A percentile compares a stretch with the other conserved stretches of the same genome.
These are phyloP conservation scores for Triplophysa rosa DNA, from an alignment of 2,113 vertebrate species.

Conservation along the genomic window DNA sequence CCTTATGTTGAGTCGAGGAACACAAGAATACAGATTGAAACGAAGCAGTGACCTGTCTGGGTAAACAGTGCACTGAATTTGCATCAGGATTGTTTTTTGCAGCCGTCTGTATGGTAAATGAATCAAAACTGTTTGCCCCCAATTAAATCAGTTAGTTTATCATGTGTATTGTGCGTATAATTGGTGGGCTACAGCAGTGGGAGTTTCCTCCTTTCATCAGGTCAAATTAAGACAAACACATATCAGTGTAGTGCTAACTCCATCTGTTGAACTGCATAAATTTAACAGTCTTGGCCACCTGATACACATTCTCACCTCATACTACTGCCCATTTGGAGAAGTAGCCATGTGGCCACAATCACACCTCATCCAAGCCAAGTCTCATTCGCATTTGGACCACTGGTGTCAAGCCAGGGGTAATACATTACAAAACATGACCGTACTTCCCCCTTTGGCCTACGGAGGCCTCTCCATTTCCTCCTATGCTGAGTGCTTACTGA, in stretches of 20 bases:
- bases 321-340: constrained; percentile 41
- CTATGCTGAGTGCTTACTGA: not conserved
- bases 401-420: constrained; percentile 32
- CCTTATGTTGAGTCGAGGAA: not conserved
- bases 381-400: constrained; percentile 36
- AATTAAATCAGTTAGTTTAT: constrained; percentile 44
- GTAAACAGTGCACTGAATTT: not conserved
- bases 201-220: constrained; percentile 47
- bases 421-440: constrained; percentile 10
- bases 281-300: constrained; percentile 26
- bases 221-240: constrained; percentile 56
- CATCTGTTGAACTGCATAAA: constrained; percentile 46
- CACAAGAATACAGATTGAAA: not conserved
- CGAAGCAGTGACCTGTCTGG: constrained; percentile 9
- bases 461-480: constrained; percentile 19
- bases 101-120: constrained; percentile 17
- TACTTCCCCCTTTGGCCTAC: constrained; percentile 37
- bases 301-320: constrained; percentile 42
- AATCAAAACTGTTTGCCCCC: constrained; percentile 28
- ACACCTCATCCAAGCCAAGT: constrained; percentile 44
- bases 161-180: constrained; percentile 50
- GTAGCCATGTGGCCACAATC: constrained; percentile 17
- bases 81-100: not conserved
- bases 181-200: constrained; percentile 36
- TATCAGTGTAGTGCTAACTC: constrained; percentile 41